Base-by-base conservation (phyloP, 1,140 invertebrate species). In the Drosophila azteca region DNA sequence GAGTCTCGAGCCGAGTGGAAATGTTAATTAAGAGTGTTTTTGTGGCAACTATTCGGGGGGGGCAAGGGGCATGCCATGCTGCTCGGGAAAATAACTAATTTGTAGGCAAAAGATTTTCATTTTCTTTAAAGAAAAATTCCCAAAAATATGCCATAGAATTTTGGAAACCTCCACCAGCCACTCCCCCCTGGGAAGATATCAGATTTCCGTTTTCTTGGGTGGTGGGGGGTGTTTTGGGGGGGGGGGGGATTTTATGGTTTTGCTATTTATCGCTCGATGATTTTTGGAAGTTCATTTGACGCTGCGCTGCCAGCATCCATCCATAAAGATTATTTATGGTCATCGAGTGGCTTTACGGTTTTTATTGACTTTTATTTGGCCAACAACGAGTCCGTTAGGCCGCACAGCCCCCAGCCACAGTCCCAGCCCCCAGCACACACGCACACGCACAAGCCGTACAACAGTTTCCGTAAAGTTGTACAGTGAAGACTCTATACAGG, bases 351-450 rank as follows among this genome's bases (percentile, higher is more conserved):
- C 45, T 53, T 39, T 46, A 29, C 50, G n/a, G 50, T 49, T 75
- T 57, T 76, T 76, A 76, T 76, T 76, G 73, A 68, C 72, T 76
- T 68, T 76, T 76, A 61, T 76, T 76, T 68, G 55, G 62, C 17
- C 17, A 20, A 20, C 63, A 75, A 43, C 39, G 22, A 55, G 53
- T 13, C 46, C 22, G 46, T 48, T 20, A 20, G 17, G 46, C 3
- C 9, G 31, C 7, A 1, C 29, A 31, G 17, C 17, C 6, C 29
- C 29, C 31, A n/a, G n/a, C 63, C n/a, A n/a, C n/a, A n/a, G n/a
- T n/a, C 8, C 7, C 29, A 31, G 17, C 17, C 6, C 29, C 29
- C 31, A n/a, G n/a, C 63, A 69, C 68, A 43, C 44, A 49, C 41
- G 39, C 50, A 69, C 31, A 49, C 63, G 43, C 35, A 13, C 35